phyloP scores from a whole-genome alignment of 2,797 vertebrate species.

The Podargus strigoides region DNA sequence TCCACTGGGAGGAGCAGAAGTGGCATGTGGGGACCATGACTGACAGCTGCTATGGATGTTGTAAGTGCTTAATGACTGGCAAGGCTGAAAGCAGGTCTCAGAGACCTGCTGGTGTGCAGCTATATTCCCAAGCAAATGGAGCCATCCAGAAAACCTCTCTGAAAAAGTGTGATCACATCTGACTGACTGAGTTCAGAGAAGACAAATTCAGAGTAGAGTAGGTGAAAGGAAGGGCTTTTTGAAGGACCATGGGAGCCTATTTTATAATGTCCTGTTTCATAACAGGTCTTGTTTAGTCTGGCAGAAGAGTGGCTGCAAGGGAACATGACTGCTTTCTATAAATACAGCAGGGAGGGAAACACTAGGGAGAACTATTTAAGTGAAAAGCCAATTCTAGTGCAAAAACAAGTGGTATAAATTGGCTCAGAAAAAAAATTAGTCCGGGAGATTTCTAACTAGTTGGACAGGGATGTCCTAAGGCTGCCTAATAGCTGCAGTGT shows the following conservation, averaged over 20 bases:
- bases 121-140: neutral
- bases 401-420: neutral
- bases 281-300: conserved; percentile 26
- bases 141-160: neutral
- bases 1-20: neutral
- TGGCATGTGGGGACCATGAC: neutral
- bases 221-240: neutral
- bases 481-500: neutral
- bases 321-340: conserved; percentile 31
- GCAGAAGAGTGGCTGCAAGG: conserved; percentile 1
- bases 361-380: conserved; percentile 14
- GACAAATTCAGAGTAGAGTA: neutral
- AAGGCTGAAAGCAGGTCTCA: neutral
- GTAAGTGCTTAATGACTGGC: accelerated
- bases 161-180: neutral
- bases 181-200: neutral
- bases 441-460: neutral
- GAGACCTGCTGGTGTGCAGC: neutral
- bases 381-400: neutral
- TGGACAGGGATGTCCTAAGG: neutral
- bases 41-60: neutral
- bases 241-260: neutral
- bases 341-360: conserved; percentile 1
- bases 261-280: conserved; percentile 37
- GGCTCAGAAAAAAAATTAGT: neutral